phyloP scores from a whole-genome alignment of 2,113 vertebrate genomes.

The Halcyon senegalensis region DNA sequence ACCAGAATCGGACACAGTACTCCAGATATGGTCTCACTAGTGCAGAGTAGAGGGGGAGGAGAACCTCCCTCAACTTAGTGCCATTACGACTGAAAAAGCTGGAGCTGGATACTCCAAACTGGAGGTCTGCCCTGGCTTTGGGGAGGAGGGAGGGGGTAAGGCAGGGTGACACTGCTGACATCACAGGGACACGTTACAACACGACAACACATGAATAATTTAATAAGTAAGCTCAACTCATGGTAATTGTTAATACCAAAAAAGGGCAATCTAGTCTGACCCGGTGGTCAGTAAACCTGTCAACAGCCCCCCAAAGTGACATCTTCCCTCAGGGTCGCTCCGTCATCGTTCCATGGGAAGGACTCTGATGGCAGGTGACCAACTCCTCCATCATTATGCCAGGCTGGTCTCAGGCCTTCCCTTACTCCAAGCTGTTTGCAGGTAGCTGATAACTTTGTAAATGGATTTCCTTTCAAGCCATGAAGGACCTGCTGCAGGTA shows the following conservation, averaged over 20 bases:
- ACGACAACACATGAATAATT: not conserved
- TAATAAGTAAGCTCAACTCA: not conserved
- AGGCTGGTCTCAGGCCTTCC: not conserved
- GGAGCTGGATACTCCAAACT: not conserved
- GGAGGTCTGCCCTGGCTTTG: not conserved
- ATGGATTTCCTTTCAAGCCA: not conserved
- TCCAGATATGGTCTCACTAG: too few relatives aligned
- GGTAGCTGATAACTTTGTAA: not conserved
- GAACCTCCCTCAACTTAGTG: not conserved
- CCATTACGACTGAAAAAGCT: not conserved
- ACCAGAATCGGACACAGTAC: too few relatives aligned
- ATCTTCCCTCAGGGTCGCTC: not conserved
- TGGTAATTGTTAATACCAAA: not conserved
- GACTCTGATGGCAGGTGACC: constrained; percentile 11
- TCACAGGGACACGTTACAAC: not conserved
- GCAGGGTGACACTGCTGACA: not conserved
- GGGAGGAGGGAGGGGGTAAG: not conserved
- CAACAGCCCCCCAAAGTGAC: constrained; percentile 9
- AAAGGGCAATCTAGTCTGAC: not conserved
- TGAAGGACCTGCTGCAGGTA: not conserved
- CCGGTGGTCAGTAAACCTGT: constrained; percentile 32
- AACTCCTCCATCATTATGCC: constrained; percentile 6
- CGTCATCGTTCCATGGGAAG: constrained; percentile 13
- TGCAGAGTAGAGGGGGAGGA: too few relatives aligned
- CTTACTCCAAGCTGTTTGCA: not conserved